A percentile compares a stretch with the other conserved stretches of the same genome.
Evolutionary conservation across 2,888 invertebrate species (phyloP).

Genomic region (Lymantria dispar): DNA sequence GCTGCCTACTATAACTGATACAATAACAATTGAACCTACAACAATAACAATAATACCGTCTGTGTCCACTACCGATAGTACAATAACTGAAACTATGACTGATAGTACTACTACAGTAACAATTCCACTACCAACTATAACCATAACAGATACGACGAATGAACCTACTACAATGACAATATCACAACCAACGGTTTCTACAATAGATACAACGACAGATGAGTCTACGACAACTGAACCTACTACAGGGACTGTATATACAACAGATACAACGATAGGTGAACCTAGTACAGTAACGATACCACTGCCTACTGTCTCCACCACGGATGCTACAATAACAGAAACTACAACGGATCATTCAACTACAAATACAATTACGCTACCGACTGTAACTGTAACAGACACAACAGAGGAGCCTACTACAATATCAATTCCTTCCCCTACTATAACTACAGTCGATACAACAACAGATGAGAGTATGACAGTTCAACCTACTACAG

Average conservation of each 20-base stretch:
- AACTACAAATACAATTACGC: background rate
- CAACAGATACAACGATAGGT: slow-evolving; percentile 1
- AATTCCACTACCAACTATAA: background rate
- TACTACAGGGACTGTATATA: background rate
- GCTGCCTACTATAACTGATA: background rate
- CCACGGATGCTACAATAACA: background rate
- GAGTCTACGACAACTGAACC: background rate
- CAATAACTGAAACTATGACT: background rate
- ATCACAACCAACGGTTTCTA: background rate
- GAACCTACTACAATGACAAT: slow-evolving; percentile 4
- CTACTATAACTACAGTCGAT: background rate
- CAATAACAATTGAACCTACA: background rate
- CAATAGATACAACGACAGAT: background rate
- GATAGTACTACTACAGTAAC: background rate
- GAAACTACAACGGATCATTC: background rate
- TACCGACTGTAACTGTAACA: background rate
- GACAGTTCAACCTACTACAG: background rate
- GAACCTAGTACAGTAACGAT: background rate
- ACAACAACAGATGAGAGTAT: background rate
- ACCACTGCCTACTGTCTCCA: background rate
- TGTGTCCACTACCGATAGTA: background rate
- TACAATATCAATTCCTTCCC: background rate
- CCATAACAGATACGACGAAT: background rate
- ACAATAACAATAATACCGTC: background rate
- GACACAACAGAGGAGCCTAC: background rate